phyloP scores from a whole-genome alignment of 1,140 invertebrate species.

The Trachymyrmex septentrionalis region DNA sequence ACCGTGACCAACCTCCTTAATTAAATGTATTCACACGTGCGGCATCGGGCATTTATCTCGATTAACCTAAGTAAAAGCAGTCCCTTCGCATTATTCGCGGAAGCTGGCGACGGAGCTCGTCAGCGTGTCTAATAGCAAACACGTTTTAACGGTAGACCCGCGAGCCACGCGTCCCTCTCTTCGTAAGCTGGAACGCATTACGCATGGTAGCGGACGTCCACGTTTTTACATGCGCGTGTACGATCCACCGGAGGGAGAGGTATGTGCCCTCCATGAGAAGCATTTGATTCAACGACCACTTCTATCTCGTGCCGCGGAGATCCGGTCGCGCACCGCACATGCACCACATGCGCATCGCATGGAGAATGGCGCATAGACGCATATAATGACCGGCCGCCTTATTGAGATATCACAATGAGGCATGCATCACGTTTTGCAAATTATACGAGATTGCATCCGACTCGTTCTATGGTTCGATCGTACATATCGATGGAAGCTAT shows the following conservation, averaged over 20 bases:
- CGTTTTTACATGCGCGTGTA: slow-evolving; percentile 37
- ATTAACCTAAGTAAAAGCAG: slow-evolving; percentile 49
- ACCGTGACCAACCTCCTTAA: slow-evolving; percentile 50
- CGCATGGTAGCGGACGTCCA: slow-evolving; percentile 61
- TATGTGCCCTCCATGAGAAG: background rate
- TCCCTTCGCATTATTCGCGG: slow-evolving; percentile 45
- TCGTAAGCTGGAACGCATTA: slow-evolving; percentile 71
- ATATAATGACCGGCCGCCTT: slow-evolving; percentile 69
- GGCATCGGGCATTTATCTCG: slow-evolving; percentile 56
- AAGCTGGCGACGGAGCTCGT: slow-evolving; percentile 19
- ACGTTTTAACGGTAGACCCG: slow-evolving; percentile 56
- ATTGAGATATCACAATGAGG: slow-evolving; percentile 73
- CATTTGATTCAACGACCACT: slow-evolving; percentile 15
- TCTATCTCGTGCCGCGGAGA: slow-evolving; percentile 31
- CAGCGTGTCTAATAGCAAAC: slow-evolving; percentile 63
- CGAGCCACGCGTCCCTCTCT: slow-evolving; percentile 37
- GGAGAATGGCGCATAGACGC: slow-evolving; percentile 53
- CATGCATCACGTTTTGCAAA: slow-evolving; percentile 65
- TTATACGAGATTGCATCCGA: slow-evolving; percentile 26
- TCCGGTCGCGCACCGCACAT: slow-evolving; percentile 32
- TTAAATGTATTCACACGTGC: slow-evolving; percentile 55
- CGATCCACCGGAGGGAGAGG: background rate
- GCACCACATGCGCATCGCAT: slow-evolving; percentile 12
- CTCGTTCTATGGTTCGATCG: background rate
- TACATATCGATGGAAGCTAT: slow-evolving; percentile 60